These are phyloP conservation scores for Cyclargus thomasi DNA, from an alignment of 1,140 invertebrate genomes.

Conservation along the genomic window DNA sequence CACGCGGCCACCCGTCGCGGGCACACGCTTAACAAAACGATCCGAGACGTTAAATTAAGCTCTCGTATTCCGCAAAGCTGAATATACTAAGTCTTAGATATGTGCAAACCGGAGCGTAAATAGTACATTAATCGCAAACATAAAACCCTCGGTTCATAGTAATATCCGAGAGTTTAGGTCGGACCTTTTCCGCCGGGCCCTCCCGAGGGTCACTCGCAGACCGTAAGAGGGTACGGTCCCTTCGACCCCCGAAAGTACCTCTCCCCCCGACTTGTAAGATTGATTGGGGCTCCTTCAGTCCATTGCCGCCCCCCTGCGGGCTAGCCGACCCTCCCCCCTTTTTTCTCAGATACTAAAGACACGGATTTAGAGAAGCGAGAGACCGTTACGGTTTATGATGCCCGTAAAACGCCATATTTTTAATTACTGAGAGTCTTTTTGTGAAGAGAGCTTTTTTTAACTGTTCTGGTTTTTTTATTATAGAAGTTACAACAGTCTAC, in stretches of 20 bases:
- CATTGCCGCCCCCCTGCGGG: constrained; percentile 63
- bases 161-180: constrained; percentile 57
- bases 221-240: constrained; percentile 66
- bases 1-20: too few relatives aligned
- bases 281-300: constrained; percentile 74
- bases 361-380: constrained; percentile 47
- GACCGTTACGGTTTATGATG: constrained; percentile 19
- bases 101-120: constrained; percentile 28
- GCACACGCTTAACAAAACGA: too few relatives aligned
- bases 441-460: neutral
- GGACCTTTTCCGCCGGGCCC: constrained; percentile 48
- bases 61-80: too few relatives aligned
- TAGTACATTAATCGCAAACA: constrained; percentile 43
- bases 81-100: constrained; percentile 20
- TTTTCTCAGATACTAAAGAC: constrained; percentile 61
- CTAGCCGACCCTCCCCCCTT: constrained; percentile 62
- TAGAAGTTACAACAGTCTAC: too few relatives aligned
- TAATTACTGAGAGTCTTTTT: neutral
- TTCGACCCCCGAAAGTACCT: constrained; percentile 56
- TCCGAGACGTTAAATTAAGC: too few relatives aligned
- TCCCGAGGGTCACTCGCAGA: constrained; percentile 59
- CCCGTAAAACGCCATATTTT: neutral
- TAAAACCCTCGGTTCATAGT: constrained; percentile 34
- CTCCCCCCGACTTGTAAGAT: constrained; percentile 69
- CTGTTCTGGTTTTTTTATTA: neutral